Evolutionary conservation across 2,113 vertebrate species (phyloP).

Genomic region (Bombycilla garrulus): DNA sequence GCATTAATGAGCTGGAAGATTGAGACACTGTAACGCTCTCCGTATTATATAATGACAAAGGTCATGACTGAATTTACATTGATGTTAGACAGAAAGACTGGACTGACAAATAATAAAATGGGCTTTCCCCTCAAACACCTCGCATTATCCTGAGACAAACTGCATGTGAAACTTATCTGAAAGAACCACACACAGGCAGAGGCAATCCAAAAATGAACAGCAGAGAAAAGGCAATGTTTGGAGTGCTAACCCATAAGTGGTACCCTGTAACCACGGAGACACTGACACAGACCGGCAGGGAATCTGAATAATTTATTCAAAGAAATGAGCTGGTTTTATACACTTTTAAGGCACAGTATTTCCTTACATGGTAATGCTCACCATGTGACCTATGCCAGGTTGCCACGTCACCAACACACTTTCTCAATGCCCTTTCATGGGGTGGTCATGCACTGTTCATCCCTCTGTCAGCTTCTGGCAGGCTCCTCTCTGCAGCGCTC

Average conservation of each 20-base stretch:
- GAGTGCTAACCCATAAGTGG: neutral
- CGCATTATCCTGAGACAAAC: neutral
- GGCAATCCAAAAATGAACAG: neutral
- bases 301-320: neutral
- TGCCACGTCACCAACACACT: neutral
- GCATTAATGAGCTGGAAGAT: neutral
- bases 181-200: neutral
- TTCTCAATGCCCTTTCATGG: neutral
- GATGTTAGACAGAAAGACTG: neutral
- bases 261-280: neutral
- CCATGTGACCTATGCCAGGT: accelerated
- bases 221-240: neutral
- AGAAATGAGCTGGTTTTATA: neutral
- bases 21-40: neutral
- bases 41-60: neutral
- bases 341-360: neutral
- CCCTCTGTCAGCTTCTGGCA: neutral
- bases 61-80: neutral
- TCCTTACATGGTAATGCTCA: neutral
- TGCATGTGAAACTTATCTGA: neutral
- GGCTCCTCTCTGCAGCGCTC: neutral
- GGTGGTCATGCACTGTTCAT: neutral
- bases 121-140: neutral
- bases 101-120: neutral
- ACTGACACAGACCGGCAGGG: accelerated